Percentiles rank a stretch among this genome's conserved stretches.
These are phyloP conservation scores for Anas capensis DNA, from an alignment of 2,797 vertebrate genomes.

Conservation along the genomic window DNA sequence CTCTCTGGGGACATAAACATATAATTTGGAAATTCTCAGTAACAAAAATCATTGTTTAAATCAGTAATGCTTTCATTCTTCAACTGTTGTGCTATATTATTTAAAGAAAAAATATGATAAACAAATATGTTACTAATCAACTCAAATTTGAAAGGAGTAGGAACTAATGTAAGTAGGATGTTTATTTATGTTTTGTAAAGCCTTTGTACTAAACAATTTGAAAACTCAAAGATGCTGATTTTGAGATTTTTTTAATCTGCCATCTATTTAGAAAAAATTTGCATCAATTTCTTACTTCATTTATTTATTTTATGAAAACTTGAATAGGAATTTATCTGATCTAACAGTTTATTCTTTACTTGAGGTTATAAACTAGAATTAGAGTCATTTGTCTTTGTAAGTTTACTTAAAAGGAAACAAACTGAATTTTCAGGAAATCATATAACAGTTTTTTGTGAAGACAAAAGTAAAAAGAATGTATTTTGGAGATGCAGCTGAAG, in stretches of 20 bases:
- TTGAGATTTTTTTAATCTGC: background rate
- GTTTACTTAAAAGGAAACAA: slow-evolving; percentile 30
- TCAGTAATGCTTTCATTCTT: background rate
- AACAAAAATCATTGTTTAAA: background rate
- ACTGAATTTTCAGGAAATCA: background rate
- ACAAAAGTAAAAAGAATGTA: slow-evolving; percentile 1
- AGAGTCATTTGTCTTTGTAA: background rate
- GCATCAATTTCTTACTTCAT: background rate
- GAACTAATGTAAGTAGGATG: background rate
- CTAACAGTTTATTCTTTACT: background rate
- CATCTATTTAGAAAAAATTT: background rate
- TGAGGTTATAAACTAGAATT: background rate
- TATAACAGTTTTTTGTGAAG: background rate
- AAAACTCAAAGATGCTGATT: background rate
- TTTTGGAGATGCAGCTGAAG: background rate
- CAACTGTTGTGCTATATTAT: background rate
- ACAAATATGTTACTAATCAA: background rate
- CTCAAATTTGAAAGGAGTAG: background rate
- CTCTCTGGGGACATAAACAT: background rate
- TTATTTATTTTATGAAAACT: slow-evolving; percentile 6
- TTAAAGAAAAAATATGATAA: background rate
- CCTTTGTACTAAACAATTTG: background rate
- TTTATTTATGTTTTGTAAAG: background rate
- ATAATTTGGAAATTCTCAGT: background rate
- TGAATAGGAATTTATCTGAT: background rate